Percentiles rank a stretch among this genome's conserved stretches.
These are phyloP conservation scores for Dasyurus viverrinus DNA, from an alignment of 2,113 vertebrate genomes.

Conservation along the genomic window DNA sequence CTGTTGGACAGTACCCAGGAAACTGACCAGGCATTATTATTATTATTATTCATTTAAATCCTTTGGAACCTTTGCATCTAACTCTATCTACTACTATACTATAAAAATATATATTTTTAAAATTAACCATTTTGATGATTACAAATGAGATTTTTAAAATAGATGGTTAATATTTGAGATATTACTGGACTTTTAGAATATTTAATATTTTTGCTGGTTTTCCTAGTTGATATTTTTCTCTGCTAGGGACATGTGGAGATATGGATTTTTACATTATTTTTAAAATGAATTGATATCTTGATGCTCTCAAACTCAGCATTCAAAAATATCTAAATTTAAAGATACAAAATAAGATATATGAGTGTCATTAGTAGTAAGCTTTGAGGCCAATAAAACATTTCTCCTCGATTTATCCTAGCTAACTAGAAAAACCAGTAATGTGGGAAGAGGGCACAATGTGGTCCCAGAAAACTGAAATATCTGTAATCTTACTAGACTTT, in stretches of 20 bases:
- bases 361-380: neutral
- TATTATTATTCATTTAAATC: neutral
- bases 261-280: neutral
- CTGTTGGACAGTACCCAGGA: neutral
- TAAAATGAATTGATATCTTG: neutral
- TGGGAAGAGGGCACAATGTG: neutral
- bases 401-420: neutral
- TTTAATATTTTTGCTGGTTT: neutral
- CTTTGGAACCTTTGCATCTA: neutral
- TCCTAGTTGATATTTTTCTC: neutral
- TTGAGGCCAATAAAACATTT: neutral
- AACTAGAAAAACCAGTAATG: neutral
- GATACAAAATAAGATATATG: neutral
- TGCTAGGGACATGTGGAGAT: neutral
- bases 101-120: neutral
- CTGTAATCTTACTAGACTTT: neutral
- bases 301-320: neutral
- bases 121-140: neutral
- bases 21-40: neutral
- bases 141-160: neutral
- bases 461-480: neutral
- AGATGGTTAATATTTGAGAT: neutral
- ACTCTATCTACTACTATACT: neutral
- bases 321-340: neutral
- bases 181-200: neutral